These are phyloP conservation scores for Gymnoscelis rufifasciata DNA, from an alignment of 2,888 invertebrate genomes.

Conservation along the genomic window DNA sequence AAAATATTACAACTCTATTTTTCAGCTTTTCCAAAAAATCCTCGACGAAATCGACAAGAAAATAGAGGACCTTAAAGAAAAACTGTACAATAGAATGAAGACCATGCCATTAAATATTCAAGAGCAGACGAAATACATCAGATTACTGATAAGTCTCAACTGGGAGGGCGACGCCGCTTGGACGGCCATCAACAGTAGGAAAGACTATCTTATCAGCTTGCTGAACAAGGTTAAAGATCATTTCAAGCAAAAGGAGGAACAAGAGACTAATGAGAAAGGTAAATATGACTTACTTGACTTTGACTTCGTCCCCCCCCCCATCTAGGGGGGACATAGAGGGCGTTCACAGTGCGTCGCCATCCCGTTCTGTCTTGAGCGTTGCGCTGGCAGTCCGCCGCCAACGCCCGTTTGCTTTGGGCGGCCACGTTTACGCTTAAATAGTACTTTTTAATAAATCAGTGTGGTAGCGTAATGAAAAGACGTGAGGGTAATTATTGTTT, in stretches of 20 bases:
- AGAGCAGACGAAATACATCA: slow-evolving; percentile 96
- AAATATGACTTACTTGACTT: background rate
- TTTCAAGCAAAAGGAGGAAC: slow-evolving; percentile 77
- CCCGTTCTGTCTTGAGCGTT: too few relatives aligned
- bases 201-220: slow-evolving; percentile 85
- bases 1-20: slow-evolving; percentile 6
- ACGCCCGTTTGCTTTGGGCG: too few relatives aligned
- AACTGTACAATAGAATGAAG: slow-evolving; percentile 89
- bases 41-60: slow-evolving; percentile 94
- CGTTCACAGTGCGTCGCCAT: too few relatives aligned
- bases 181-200: slow-evolving; percentile 93
- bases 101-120: slow-evolving; percentile 95
- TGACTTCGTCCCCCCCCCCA: too few relatives aligned
- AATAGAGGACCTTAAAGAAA: slow-evolving; percentile 88
- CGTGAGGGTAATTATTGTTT: too few relatives aligned
- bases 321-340: too few relatives aligned
- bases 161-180: slow-evolving; percentile 94
- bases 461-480: too few relatives aligned
- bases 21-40: slow-evolving; percentile 91
- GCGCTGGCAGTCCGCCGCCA: too few relatives aligned
- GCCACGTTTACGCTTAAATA: too few relatives aligned
- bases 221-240: slow-evolving; percentile 82
- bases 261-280: slow-evolving; percentile 66
- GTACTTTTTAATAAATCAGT: too few relatives aligned
- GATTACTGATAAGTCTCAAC: slow-evolving; percentile 77